Percentiles rank a stretch among this genome's conserved stretches.
phyloP scores from a whole-genome alignment of 2,797 vertebrate genomes.

The Mallotus villosus region DNA sequence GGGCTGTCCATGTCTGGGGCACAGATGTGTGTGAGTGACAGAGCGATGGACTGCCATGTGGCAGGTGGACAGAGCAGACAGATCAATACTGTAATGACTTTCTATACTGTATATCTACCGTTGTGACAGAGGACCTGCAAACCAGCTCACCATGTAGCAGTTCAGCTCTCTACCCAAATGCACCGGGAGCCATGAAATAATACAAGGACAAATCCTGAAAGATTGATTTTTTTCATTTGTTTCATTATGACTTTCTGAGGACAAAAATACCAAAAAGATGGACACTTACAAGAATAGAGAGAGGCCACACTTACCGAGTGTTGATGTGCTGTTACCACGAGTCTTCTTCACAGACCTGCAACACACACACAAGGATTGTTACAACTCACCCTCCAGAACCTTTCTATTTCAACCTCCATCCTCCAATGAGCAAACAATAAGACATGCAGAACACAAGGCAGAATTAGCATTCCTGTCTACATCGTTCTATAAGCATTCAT shows the following conservation, averaged over 20 bases:
- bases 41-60: slow-evolving; percentile 33
- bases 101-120: slow-evolving; percentile 36
- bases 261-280: not conserved
- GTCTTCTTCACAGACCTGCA: slow-evolving; percentile 69
- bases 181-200: not conserved
- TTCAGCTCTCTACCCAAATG: slow-evolving; percentile 31
- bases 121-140: slow-evolving; percentile 25
- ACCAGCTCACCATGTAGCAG: slow-evolving; percentile 21
- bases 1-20: slow-evolving; percentile 25
- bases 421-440: slow-evolving; percentile 33
- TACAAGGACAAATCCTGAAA: not conserved
- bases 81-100: slow-evolving; percentile 45
- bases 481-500: slow-evolving; percentile 53
- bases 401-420: slow-evolving; percentile 42
- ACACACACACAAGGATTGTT: slow-evolving; percentile 63
- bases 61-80: slow-evolving; percentile 40
- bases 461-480: slow-evolving; percentile 57
- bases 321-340: slow-evolving; percentile 40
- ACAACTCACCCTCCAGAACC: slow-evolving; percentile 21
- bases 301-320: slow-evolving; percentile 68
- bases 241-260: no score
- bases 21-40: slow-evolving; percentile 37
- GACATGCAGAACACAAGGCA: slow-evolving; percentile 48
- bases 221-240: not conserved
- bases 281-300: not conserved